These are phyloP conservation scores for Clusia tigrina DNA, from an alignment of 2,888 invertebrate species.

Conservation along the genomic window DNA sequence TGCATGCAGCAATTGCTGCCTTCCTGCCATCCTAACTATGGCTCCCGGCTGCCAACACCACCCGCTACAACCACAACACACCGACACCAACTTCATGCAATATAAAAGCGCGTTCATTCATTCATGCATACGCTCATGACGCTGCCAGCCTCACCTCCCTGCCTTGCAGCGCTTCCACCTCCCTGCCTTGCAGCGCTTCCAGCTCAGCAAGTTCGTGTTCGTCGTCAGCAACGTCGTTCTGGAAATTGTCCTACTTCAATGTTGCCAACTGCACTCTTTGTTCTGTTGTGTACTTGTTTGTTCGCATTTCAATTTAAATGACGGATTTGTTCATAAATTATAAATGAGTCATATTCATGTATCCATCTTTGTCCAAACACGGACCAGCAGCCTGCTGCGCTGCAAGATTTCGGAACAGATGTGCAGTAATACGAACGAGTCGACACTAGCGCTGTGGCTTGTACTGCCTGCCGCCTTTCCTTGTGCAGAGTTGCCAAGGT, in stretches of 20 bases:
- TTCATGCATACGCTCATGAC: slow-evolving; percentile 15
- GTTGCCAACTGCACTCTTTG: slow-evolving; percentile 1
- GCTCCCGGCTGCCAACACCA: neutral
- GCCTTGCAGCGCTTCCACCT: too few species aligned
- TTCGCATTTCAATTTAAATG: slow-evolving; percentile 19
- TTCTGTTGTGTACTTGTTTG: neutral
- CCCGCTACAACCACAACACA: neutral
- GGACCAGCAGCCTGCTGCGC: neutral
- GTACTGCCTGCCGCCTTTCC: neutral
- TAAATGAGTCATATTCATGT: slow-evolving; percentile 28
- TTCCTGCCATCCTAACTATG: neutral
- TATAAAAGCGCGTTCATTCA: slow-evolving; percentile 27
- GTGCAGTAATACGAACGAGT: too few species aligned
- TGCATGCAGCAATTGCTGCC: neutral
- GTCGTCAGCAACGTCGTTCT: neutral
- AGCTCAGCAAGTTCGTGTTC: neutral
- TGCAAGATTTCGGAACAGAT: slow-evolving; percentile 12
- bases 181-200: neutral
- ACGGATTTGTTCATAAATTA: slow-evolving; percentile 28
- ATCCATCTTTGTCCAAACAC: slow-evolving; percentile 20
- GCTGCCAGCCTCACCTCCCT: neutral
- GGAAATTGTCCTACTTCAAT: neutral
- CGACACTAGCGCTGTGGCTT: too few species aligned
- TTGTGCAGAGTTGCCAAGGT: neutral
- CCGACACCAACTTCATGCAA: slow-evolving; percentile 20